Conservation (phyloP, 2,113 vertebrate genomes). For the Nothocercus nigrocapillus region DNA sequence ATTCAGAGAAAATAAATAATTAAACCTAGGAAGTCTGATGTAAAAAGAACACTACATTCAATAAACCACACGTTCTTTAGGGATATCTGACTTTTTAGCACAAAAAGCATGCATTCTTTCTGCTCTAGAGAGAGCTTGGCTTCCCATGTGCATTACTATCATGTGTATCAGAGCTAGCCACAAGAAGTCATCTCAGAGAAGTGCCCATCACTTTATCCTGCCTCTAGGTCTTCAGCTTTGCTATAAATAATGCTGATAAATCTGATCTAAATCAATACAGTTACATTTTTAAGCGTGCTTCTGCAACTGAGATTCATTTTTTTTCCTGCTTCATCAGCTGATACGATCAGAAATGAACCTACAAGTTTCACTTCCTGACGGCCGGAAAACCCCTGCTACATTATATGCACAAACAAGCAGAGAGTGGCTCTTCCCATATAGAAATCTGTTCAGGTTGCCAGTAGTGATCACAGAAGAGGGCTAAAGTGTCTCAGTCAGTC, state of each 20-base stretch:
- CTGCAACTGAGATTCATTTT: background rate
- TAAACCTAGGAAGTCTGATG: fast-evolving
- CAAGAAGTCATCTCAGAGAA: background rate
- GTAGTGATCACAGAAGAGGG: background rate
- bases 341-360: background rate
- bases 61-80: background rate
- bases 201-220: background rate
- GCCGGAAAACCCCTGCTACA: background rate
- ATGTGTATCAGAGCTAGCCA: background rate
- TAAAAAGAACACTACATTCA: background rate
- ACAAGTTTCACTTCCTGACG: background rate
- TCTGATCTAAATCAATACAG: background rate
- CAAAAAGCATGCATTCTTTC: background rate
- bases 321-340: background rate
- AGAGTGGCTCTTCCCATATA: background rate
- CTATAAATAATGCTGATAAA: background rate
- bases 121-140: background rate
- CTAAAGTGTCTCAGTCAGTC: background rate
- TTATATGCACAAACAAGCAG: background rate
- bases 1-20: background rate
- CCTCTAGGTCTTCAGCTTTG: background rate
- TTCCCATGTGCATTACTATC: background rate
- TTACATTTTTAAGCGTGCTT: background rate
- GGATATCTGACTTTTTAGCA: background rate
- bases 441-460: fast-evolving